Conservation (phyloP, 2,113 vertebrate genomes). For the Galbula dea region DNA sequence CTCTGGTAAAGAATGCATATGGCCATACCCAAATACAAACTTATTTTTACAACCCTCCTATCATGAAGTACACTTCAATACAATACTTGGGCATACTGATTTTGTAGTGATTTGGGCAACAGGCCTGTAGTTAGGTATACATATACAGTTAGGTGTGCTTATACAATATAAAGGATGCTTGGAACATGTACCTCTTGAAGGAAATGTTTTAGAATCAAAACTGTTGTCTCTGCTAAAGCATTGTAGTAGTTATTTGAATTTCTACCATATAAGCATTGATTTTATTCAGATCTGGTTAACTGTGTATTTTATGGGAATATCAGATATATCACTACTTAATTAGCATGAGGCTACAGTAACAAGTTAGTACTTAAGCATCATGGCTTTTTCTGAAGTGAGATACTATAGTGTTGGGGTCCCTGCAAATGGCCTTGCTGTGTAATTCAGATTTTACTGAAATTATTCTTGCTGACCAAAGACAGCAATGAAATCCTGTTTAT, state of each 20-base stretch:
- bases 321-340: neutral
- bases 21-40: neutral
- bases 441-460: neutral
- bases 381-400: neutral
- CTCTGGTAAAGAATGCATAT: neutral
- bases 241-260: neutral
- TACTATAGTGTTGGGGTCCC: neutral
- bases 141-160: neutral
- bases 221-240: neutral
- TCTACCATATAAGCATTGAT: neutral
- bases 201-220: neutral
- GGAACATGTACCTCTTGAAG: neutral
- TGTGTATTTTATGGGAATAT: neutral
- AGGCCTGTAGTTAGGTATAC: neutral
- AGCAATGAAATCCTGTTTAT: neutral
- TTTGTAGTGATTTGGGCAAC: neutral
- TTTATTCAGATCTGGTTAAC: neutral
- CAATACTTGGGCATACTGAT: neutral
- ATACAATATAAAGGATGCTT: neutral
- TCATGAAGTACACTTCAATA: neutral
- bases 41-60: neutral
- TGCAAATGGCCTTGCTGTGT: neutral
- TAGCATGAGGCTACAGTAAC: neutral
- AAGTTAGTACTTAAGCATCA: neutral
- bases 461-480: neutral